Evolutionary conservation across 2,113 vertebrate genomes (phyloP), one percentile per base, ranked within the genome.

Genomic region (Petrocephalus zakoni): DNA sequence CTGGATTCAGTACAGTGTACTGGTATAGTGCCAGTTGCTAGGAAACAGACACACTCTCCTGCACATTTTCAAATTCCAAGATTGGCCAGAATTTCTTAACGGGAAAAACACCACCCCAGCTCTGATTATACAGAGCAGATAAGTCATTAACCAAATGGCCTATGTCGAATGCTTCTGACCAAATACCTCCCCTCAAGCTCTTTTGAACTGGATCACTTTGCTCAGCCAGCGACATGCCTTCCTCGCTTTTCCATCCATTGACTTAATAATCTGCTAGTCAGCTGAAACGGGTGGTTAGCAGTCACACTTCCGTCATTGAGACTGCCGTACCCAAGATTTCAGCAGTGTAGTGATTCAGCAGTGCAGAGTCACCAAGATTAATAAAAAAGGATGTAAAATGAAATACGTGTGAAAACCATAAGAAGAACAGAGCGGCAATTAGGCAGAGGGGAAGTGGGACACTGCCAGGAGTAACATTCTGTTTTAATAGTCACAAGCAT

Each of bases 141-240:
- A 78, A 78, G 72, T 8, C 72, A 78, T 78, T 78, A 78, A 78
- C 72, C 72, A 78, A 78, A 78, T 78, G 72, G 68, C 5, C 72
- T 42, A 19, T 42, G 72, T 5, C 17, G 72, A 78, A 78, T 19
- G 34, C 34, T 78, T 42, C 72, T 78, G 72, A 34, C 72, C 1
- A 42, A 42, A 42, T 78, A 42, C 5, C 72, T 42, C 34, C 15
- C 34, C 72, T 37, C 72, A 17, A 37, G 68, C 68, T 11, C 68
- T 29, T 19, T 29, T 75, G 29, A 75, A 37, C 29, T 42, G 72
- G 34, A 78, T 42, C 5, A 3, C 72, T 78, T 42, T 78, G 72
- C 34, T 78, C 34, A 42, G 72, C 72, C 34, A 78, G 72, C 13
- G 2, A 78, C 34, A 75, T 29, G 68, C 68, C 17, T 78, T 78